phyloP scores from a whole-genome alignment of 2,113 vertebrate genomes.

The Xyrauchen texanus region DNA sequence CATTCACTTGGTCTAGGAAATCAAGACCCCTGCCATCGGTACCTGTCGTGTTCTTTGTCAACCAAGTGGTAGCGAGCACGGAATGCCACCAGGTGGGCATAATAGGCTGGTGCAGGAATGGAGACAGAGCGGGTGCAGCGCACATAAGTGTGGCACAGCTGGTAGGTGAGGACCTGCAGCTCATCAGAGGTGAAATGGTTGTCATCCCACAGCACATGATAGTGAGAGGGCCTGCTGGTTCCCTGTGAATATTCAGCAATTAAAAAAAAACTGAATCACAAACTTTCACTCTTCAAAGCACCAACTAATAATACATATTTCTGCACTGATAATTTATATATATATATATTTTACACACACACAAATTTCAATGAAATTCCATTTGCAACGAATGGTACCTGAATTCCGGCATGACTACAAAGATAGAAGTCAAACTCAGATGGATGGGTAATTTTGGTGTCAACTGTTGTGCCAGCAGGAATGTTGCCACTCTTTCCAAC shows the following conservation, averaged over 20 bases:
- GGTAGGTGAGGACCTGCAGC: constrained; percentile 97
- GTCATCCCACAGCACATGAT: constrained; percentile 99
- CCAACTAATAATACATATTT: too few relatives aligned
- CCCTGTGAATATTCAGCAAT: constrained; percentile 73
- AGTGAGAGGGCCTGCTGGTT: constrained; percentile 97
- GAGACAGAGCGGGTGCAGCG: constrained; percentile 97
- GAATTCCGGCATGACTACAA: constrained; percentile 98
- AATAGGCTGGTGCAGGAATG: constrained; percentile 96
- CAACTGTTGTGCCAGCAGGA: constrained; percentile 96
- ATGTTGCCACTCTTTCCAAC: constrained; percentile 99
- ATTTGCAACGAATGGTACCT: constrained; percentile 74
- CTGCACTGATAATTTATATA: too few relatives aligned
- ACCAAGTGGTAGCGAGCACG: constrained; percentile 97
- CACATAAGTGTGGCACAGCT: constrained; percentile 97
- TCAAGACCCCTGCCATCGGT: constrained; percentile 12
- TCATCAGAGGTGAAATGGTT: constrained; percentile 98
- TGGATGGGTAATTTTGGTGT: constrained; percentile 98
- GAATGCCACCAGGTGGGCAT: constrained; percentile 96
- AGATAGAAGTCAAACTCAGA: constrained; percentile 99
- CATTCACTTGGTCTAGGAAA: too few relatives aligned
- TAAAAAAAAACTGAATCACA: neutral
- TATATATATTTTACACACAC: too few relatives aligned
- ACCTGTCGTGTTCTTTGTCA: constrained; percentile 99
- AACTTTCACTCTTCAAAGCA: neutral
- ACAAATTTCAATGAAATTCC: neutral